Evolutionary conservation across 1,140 invertebrate genomes (phyloP), one percentile per base, ranked within the genome.

Genomic region (Hypsibius dujardini): DNA sequence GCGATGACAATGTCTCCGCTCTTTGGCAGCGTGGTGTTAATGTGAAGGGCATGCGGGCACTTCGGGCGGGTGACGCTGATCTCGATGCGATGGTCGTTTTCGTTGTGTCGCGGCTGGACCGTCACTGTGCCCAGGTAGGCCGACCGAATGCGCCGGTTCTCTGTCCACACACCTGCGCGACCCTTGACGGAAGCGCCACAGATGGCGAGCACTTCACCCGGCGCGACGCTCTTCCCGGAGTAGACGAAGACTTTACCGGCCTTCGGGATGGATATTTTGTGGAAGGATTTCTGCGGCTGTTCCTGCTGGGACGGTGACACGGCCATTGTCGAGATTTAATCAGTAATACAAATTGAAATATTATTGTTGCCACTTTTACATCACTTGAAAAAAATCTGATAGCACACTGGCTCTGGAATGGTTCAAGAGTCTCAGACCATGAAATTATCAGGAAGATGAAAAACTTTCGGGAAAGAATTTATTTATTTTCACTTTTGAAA

Each of bases 1-100:
- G 81, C 79, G 46, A 81, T 73, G 46, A 79, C 77, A 73, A 77
- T 77, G 12, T 78, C 79, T 47, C 62, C 62, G n/a, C 7, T n/a
- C n/a, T 56, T n/a, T n/a, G 50, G 50, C 50, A 56, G 7, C 50
- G n/a, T 7, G 50, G 7, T 7, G 50, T 56, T 56, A 7, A 56
- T n/a, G n/a, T n/a, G 50, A n/a, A n/a, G n/a, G n/a, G n/a, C n/a
- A n/a, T n/a, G n/a, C n/a, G n/a, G n/a, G n/a, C n/a, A n/a, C n/a
- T n/a, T n/a, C n/a, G n/a, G n/a, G n/a, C 62, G 62, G 7, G 62
- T 14, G 3, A 67, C 62, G 7, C 3, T 14, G 42, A 67, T 67
- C 3, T 67, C 62, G 62, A 67, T 67, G 3, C 7, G 7, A 3
- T 42, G 62, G 12, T 67, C 62, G 62, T 67, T 67, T 42, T 67